These are phyloP conservation scores for Ganaspis sp. DNA, from an alignment of 1,140 invertebrate genomes.

Conservation along the genomic window DNA sequence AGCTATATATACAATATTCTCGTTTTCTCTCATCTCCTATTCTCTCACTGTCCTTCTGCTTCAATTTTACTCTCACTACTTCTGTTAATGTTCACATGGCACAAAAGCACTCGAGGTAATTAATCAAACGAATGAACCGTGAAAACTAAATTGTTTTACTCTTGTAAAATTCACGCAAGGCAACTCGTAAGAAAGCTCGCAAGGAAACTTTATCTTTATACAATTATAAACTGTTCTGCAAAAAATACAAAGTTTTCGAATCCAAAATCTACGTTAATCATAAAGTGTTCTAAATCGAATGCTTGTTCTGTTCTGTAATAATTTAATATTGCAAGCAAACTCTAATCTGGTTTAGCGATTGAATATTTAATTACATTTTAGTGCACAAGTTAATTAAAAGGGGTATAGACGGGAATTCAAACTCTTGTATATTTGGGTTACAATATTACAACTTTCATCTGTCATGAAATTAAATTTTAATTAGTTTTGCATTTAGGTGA, in stretches of 20 bases:
- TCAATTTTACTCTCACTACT: not conserved
- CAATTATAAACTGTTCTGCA: not conserved
- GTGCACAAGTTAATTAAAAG: too few species aligned
- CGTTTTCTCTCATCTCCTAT: not conserved
- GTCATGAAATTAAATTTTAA: too few species aligned
- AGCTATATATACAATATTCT: slow-evolving; percentile 7
- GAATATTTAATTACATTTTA: too few species aligned
- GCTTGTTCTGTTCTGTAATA: too few species aligned
- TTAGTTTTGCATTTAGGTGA: too few species aligned
- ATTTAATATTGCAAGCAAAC: too few species aligned
- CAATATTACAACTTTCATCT: too few species aligned
- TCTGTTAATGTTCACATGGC: slow-evolving; percentile 5
- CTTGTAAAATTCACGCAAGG: not conserved
- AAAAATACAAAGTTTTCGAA: not conserved
- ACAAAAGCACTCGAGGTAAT: slow-evolving; percentile 1
- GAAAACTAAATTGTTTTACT: slow-evolving; percentile 10
- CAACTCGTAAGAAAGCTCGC: not conserved
- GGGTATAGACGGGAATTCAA: too few species aligned
- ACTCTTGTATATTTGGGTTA: too few species aligned
- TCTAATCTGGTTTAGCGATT: too few species aligned
- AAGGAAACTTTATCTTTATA: slow-evolving; percentile 1
- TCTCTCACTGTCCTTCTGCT: slow-evolving; percentile 16
- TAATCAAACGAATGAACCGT: slow-evolving; percentile 11
- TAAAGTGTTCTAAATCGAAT: too few species aligned
- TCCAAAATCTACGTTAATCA: too few species aligned